Evolutionary conservation across 2,888 invertebrate genomes (phyloP).

Genomic region (Alentia gelatinosa): DNA sequence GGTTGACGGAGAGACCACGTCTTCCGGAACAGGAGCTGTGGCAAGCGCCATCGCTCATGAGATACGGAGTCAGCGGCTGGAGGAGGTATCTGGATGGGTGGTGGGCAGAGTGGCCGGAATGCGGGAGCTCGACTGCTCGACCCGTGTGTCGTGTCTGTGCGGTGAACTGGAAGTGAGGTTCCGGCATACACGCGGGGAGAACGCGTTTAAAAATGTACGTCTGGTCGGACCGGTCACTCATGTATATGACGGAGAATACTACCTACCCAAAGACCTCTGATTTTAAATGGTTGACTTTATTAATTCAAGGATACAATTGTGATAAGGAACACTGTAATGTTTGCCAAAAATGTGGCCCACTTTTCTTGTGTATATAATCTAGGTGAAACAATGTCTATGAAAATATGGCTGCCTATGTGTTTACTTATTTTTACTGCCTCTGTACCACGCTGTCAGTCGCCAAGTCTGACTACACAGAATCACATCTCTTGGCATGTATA

Average conservation of each 20-base stretch:
- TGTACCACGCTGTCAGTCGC: too few relatives aligned
- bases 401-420: too few relatives aligned
- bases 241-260: neutral
- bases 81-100: neutral
- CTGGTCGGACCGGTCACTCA: neutral
- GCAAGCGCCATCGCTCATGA: conserved; percentile 63
- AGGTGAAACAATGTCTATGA: too few relatives aligned
- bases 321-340: too few relatives aligned
- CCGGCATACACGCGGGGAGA: neutral
- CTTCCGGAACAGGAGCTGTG: conserved; percentile 70
- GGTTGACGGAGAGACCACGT: conserved; percentile 66
- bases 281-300: too few relatives aligned
- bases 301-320: too few relatives aligned
- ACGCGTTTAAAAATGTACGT: neutral
- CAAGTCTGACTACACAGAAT: too few relatives aligned
- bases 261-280: neutral
- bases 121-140: neutral
- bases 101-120: neutral
- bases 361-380: too few relatives aligned
- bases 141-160: neutral
- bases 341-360: too few relatives aligned
- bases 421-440: too few relatives aligned
- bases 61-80: neutral
- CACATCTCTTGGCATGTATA: too few relatives aligned
- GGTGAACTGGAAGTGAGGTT: neutral